Evolutionary conservation across 2,888 invertebrate genomes (phyloP).

Genomic region (Stegana nigrithorax): DNA sequence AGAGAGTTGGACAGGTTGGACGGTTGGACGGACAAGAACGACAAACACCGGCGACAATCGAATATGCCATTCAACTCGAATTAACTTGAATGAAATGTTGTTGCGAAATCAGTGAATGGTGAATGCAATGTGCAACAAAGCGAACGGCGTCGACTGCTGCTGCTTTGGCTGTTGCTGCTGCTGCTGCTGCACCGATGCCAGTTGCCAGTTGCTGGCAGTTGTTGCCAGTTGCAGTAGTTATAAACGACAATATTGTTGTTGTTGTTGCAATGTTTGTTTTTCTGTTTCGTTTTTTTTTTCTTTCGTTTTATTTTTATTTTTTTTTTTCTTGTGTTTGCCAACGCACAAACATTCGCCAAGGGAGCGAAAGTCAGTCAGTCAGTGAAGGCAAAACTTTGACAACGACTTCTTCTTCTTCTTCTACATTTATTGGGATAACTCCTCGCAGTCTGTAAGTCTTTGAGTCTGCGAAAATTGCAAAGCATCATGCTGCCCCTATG

Average conservation of each 20-base stretch:
- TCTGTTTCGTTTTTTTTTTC: too few relatives aligned
- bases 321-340: too few relatives aligned
- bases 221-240: too few relatives aligned
- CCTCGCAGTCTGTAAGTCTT: background rate
- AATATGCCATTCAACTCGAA: constrained; percentile 3
- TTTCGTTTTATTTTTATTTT: too few relatives aligned
- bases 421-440: background rate
- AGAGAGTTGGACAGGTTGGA: too few relatives aligned
- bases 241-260: too few relatives aligned
- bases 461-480: background rate
- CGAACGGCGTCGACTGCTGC: background rate
- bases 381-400: background rate
- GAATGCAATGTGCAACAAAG: constrained; percentile 6
- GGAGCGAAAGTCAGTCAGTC: background rate
- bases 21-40: background rate
- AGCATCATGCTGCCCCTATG: too few relatives aligned
- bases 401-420: background rate
- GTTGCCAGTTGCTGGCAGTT: too few relatives aligned
- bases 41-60: constrained; percentile 3
- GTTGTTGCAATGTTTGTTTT: too few relatives aligned
- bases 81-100: constrained; percentile 13
- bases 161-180: background rate
- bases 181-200: too few relatives aligned
- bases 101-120: constrained; percentile 2
- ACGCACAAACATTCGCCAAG: background rate